Evolutionary conservation across 2,113 vertebrate genomes (phyloP), one percentile per base, ranked within the genome.

Genomic region (Pelmatolapia mariae): DNA sequence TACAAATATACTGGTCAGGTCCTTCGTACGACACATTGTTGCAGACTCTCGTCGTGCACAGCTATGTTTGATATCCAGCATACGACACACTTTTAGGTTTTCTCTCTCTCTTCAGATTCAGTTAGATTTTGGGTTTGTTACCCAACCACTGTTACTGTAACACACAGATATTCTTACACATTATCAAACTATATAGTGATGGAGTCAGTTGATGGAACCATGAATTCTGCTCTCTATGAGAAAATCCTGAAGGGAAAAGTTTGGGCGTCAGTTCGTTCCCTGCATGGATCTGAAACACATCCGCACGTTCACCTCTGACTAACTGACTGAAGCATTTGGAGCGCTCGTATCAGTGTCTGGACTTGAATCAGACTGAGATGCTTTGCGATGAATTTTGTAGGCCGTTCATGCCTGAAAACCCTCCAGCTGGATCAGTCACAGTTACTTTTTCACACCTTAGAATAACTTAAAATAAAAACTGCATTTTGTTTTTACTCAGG

Each of bases 361-460:
- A 66, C 33, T 66, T 22, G 33, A 38, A 13, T 38, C 33, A 0
- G 33, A 13, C 33, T 2, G 33, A 38, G 61, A 66, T n/a, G 61
- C 33, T 66, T 38, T 0, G 4, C 3, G 4, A n/a, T n/a, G 0
- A 66, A 7, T 36, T 66, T 19, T 11, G 12, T 0, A 0, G 18
- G 31, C 59, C 59, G 4, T 36, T 63, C 18, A 0, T 36, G 61
- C 33, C 33, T 66, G 61, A 66, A 66, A 66, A 13, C 33, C 2
- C 61, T 66, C 19, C 61, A 22, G 61, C 18, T 66, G 31, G 4
- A 66, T 66, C 61, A 36, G 18, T n/a, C 61, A 12, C 0, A 0
- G 19, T 66, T 3, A 38, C 61, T n/a, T 38, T 66, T 38, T 66
- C 61, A 8, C 33, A 66, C 4, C 1, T 66, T 3, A 38, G 3